A percentile compares a stretch with the other conserved stretches of the same genome.
Conservation (phyloP, 2,797 vertebrate genomes). For the Amblyopsis hoosieri region DNA sequence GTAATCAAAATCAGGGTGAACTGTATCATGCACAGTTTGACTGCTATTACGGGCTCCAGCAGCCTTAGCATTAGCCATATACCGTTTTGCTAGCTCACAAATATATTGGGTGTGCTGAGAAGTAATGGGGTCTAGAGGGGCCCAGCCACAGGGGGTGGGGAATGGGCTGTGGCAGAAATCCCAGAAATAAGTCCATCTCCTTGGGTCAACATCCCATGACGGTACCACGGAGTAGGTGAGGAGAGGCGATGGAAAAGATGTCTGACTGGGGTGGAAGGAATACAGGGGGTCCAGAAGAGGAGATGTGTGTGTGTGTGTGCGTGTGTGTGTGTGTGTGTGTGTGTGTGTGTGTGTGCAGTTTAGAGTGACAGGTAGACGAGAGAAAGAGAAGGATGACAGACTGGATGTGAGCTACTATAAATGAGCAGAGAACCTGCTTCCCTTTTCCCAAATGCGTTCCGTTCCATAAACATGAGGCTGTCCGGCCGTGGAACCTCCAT, state of each 20-base stretch:
- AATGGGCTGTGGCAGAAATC: conserved; percentile 54
- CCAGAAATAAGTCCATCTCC: conserved; percentile 72
- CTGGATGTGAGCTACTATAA: conserved; percentile 59
- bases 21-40: conserved; percentile 56
- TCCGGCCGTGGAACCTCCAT: conserved; percentile 54
- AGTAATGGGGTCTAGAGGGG: conserved; percentile 28
- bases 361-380: conserved; percentile 3
- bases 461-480: conserved; percentile 69
- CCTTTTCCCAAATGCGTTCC: conserved; percentile 52
- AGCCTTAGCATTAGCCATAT: conserved; percentile 24
- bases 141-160: conserved; percentile 13
- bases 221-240: conserved; percentile 61
- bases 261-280: conserved; percentile 40
- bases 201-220: conserved; percentile 74
- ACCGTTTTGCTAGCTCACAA: conserved; percentile 53
- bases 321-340: conserved; percentile 4
- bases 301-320: conserved; percentile 35
- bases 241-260: conserved; percentile 66
- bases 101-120: conserved; percentile 61
- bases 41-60: conserved; percentile 48
- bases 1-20: conserved; percentile 15
- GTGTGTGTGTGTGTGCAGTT: neutral
- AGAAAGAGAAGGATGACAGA: conserved; percentile 39
- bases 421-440: conserved; percentile 60
- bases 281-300: conserved; percentile 8